Evolutionary conservation across 2,113 vertebrate species (phyloP).

Genomic region (Gracilinanus agilis): DNA sequence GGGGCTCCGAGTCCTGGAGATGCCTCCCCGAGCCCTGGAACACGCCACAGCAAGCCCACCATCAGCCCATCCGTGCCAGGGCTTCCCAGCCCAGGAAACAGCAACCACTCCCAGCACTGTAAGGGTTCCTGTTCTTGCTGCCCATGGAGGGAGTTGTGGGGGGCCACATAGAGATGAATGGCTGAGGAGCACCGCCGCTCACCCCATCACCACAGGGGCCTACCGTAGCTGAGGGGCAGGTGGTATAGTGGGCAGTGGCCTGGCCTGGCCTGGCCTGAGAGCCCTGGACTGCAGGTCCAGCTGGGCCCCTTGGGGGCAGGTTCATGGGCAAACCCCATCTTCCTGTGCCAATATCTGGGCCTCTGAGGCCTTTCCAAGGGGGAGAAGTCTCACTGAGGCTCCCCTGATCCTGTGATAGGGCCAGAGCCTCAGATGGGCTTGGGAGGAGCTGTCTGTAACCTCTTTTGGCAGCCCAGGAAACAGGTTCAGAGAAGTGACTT

Average conservation of each 20-base stretch:
- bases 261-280: not conserved
- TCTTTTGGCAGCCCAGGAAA: not conserved
- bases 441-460: not conserved
- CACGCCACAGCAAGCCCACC: slow-evolving; percentile 63
- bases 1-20: slow-evolving; percentile 26
- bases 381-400: not conserved
- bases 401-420: too few relatives aligned
- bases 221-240: too few relatives aligned
- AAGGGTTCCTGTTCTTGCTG: slow-evolving; percentile 78
- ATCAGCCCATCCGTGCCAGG: slow-evolving; percentile 80
- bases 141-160: not conserved
- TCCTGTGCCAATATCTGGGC: not conserved
- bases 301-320: not conserved
- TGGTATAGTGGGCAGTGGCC: not conserved
- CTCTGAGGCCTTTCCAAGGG: not conserved
- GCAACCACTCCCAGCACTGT: slow-evolving; percentile 95
- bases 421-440: not conserved
- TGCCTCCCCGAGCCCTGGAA: slow-evolving; percentile 58
- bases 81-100: slow-evolving; percentile 89
- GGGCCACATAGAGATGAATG: not conserved
- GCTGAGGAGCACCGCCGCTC: too few relatives aligned
- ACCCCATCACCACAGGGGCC: too few relatives aligned
- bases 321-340: not conserved
- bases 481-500: not conserved
- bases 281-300: not conserved